Evolutionary conservation across 2,888 invertebrate genomes (phyloP).

Genomic region (Alsophila aescularia): DNA sequence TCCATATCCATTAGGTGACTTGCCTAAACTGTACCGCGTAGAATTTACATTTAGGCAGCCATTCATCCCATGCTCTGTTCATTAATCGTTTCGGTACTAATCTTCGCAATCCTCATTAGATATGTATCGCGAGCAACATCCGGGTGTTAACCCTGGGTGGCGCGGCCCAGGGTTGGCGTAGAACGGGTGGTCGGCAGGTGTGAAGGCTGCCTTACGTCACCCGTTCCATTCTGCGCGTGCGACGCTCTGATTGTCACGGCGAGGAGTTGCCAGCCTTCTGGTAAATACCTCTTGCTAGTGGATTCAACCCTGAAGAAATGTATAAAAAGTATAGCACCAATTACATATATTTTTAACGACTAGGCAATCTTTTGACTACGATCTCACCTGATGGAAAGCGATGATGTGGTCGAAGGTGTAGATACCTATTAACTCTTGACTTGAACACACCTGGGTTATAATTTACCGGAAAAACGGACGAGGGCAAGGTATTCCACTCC

Average conservation of each 20-base stretch:
- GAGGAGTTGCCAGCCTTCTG: constrained; percentile 46
- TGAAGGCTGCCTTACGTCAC: constrained; percentile 77
- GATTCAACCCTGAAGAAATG: constrained; percentile 1
- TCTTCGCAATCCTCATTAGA: constrained; percentile 17
- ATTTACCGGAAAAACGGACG: too few species aligned
- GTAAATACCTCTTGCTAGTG: constrained; percentile 21
- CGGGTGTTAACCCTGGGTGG: constrained; percentile 26
- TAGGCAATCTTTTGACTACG: too few species aligned
- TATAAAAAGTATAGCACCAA: not conserved
- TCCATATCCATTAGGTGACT: constrained; percentile 11
- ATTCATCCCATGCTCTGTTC: not conserved
- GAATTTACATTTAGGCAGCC: constrained; percentile 3
- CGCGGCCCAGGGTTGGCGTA: constrained; percentile 20
- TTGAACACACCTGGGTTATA: too few species aligned
- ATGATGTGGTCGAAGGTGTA: too few species aligned
- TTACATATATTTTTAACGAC: not conserved
- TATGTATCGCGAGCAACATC: constrained; percentile 23
- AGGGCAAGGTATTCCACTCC: too few species aligned
- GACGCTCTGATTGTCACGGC: constrained; percentile 74
- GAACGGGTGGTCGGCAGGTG: constrained; percentile 49
- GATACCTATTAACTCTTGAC: too few species aligned
- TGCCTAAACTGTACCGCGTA: not conserved
- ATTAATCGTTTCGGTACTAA: constrained; percentile 4
- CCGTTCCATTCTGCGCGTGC: constrained; percentile 70
- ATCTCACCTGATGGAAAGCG: too few species aligned